phyloP scores from a whole-genome alignment of 2,113 vertebrate genomes.

The Muscicapa adusta region DNA sequence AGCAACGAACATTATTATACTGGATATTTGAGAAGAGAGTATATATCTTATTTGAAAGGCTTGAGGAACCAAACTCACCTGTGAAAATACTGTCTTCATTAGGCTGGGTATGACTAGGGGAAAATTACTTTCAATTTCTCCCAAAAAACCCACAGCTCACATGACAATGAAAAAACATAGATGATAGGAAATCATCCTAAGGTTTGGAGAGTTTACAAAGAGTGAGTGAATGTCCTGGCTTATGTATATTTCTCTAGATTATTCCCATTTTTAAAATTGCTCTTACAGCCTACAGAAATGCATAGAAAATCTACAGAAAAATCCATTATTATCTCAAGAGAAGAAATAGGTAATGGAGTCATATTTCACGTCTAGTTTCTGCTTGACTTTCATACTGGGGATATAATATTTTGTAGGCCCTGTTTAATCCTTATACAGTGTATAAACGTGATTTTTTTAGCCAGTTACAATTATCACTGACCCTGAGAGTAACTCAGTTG shows the following conservation, averaged over 20 bases:
- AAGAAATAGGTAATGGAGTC: neutral
- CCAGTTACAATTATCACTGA: neutral
- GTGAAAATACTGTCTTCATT: neutral
- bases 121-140: neutral
- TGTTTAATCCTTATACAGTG: neutral
- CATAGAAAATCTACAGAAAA: neutral
- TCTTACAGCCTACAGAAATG: neutral
- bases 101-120: neutral
- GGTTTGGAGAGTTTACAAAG: neutral
- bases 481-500: neutral
- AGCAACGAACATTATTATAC: neutral
- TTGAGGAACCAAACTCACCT: neutral
- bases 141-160: accelerated
- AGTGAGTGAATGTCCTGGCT: neutral
- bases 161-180: neutral
- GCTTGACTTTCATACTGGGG: neutral
- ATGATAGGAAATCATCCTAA: neutral
- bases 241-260: neutral
- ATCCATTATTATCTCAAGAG: neutral
- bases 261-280: neutral
- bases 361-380: neutral
- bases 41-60: neutral
- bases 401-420: neutral
- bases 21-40: neutral
- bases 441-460: neutral